Base-by-base conservation (phyloP, 2,888 invertebrate genomes). In the Cyclophora punctaria region DNA sequence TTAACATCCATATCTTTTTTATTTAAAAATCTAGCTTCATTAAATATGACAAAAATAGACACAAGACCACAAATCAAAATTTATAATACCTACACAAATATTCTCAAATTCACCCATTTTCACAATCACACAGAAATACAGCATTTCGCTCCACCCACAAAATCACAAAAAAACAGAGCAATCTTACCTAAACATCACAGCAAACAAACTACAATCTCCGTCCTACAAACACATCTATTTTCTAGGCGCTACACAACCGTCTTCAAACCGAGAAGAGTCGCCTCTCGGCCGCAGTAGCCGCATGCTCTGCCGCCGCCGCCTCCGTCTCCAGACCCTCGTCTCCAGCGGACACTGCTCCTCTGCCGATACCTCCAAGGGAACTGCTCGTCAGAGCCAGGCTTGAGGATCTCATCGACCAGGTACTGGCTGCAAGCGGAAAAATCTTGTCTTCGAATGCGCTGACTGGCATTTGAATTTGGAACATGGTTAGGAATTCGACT, bases 401-500 rank as follows among this genome's bases (percentile, higher is more conserved):
- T 0, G 96, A 98, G 80, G 97, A 98, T 86, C 92, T 96, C 67
- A 96, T 97, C 69, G 96, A 97, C 82, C 96, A 97, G 93, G 96
- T 96, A 91, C 60, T 80, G n/a, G 51, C 45, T 0, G 69, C 63
- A 1, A 69, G 72, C 0, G 59, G 69, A 0, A 52, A 60, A 0
- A 62, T 83, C 2, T 68, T 83, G 0, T 62, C 67, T 44, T 73
- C 77, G 1, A 80, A 47, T 6, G 51, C 44, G 3, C 37, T 60
- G 34, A 52, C 54, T 2, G 47, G 55, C 0, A 48, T 58, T 41
- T 47, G 41, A 47, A 5, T 5, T 37, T 37, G 37, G 37, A 37
- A 37, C 37, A 37, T 37, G 37, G 37, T 20, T 20, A 20, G 20
- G 20, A 20, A 20, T 20, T 20, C 20, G 20, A 20, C 20, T 20